phyloP scores from a whole-genome alignment of 2,888 invertebrate species.

The Prosapia bicincta region DNA sequence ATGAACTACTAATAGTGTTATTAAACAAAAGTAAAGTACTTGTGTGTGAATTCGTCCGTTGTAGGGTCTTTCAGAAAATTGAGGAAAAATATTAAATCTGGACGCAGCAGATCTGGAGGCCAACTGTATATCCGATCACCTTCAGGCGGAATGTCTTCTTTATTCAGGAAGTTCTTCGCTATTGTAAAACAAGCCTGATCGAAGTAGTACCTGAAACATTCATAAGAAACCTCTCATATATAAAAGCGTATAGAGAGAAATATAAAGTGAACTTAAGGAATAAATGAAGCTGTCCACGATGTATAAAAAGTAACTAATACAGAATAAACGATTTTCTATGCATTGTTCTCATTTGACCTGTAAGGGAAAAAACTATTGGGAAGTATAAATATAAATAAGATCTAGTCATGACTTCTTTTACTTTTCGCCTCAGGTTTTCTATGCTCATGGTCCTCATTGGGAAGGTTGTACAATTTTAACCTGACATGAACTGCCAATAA shows the following conservation, averaged over 20 bases:
- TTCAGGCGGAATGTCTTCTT: background rate
- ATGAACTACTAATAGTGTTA: too few relatives aligned
- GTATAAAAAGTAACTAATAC: background rate
- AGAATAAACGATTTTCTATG: background rate
- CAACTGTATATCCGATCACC: conserved; percentile 10
- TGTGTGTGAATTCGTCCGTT: conserved; percentile 17
- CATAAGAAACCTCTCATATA: background rate
- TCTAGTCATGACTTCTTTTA: too few relatives aligned
- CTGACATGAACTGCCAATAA: too few relatives aligned
- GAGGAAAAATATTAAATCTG: conserved; percentile 14
- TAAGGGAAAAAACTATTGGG: too few relatives aligned
- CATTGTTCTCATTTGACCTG: too few relatives aligned
- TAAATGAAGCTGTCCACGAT: too few relatives aligned
- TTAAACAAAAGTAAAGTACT: too few relatives aligned
- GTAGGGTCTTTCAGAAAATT: conserved; percentile 20
- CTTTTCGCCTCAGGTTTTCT: too few relatives aligned
- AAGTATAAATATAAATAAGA: too few relatives aligned
- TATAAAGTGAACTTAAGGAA: too few relatives aligned
- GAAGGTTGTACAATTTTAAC: too few relatives aligned
- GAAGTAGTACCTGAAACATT: conserved; percentile 14
- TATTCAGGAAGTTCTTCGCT: conserved; percentile 10
- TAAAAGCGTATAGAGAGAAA: background rate
- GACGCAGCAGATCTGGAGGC: conserved; percentile 8
- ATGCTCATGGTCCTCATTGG: too few relatives aligned
- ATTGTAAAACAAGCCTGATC: conserved; percentile 15